phyloP scores from a whole-genome alignment of 2,113 vertebrate species.

The Sebastes schlegelii region DNA sequence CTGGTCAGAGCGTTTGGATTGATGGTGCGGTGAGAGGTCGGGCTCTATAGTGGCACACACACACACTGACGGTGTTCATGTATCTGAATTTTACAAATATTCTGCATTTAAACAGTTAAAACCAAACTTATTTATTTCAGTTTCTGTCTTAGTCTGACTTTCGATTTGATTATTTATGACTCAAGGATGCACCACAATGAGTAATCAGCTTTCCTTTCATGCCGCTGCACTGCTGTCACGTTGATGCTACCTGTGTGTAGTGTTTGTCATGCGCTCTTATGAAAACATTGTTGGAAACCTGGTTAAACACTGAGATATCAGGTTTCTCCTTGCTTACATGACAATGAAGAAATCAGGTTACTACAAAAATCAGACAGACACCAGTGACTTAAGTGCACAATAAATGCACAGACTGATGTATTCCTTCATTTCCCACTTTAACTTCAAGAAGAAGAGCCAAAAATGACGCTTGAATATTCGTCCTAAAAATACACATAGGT shows the following conservation, averaged over 20 bases:
- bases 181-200: background rate
- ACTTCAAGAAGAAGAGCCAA: background rate
- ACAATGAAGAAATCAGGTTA: background rate
- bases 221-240: background rate
- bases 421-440: conserved; percentile 17
- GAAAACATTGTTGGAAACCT: background rate
- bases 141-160: conserved; percentile 14
- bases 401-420: background rate
- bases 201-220: background rate
- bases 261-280: background rate
- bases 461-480: too few relatives aligned
- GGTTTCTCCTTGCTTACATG: background rate
- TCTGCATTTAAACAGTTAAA: background rate
- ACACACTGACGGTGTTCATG: background rate
- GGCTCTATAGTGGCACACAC: background rate
- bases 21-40: background rate
- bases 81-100: conserved; percentile 1
- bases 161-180: background rate
- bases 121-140: background rate
- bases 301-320: background rate
- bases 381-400: background rate
- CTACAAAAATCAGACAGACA: background rate
- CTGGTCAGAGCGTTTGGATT: conserved; percentile 11
- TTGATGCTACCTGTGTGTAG: background rate
- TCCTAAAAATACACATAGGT: too few relatives aligned